phyloP scores from a whole-genome alignment of 2,888 invertebrate species.

The Mimachlamys varia region DNA sequence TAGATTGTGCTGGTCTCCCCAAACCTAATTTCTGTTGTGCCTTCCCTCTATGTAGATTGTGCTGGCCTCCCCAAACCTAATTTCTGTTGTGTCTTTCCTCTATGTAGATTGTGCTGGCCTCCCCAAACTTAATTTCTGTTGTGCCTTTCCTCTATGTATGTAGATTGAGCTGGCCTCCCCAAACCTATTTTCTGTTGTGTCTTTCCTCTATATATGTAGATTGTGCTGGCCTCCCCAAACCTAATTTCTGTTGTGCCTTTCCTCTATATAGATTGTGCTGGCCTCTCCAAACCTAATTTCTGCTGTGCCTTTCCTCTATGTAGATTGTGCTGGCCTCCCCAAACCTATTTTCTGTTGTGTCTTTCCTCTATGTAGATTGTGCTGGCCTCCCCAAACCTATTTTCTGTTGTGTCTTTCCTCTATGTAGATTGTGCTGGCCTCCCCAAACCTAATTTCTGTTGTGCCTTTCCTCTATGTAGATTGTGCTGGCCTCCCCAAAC shows the following conservation, averaged over 20 bases:
- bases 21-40: not conserved
- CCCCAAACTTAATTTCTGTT: not conserved
- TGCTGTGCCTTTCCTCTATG: not conserved
- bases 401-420: not conserved
- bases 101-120: not conserved
- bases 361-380: not conserved
- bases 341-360: not conserved
- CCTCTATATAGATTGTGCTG: not conserved
- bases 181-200: not conserved
- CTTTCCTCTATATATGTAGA: too few species aligned
- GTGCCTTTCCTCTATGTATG: not conserved
- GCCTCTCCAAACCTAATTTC: not conserved
- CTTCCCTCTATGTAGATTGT: not conserved
- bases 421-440: not conserved
- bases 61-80: not conserved
- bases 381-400: not conserved
- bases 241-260: not conserved
- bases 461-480: not conserved
- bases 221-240: not conserved
- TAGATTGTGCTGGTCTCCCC: not conserved
- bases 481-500: not conserved
- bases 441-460: not conserved
- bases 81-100: not conserved
- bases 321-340: not conserved
- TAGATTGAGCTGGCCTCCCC: not conserved